phyloP scores from a whole-genome alignment of 2,113 vertebrate genomes.

The Loxodonta africana region DNA sequence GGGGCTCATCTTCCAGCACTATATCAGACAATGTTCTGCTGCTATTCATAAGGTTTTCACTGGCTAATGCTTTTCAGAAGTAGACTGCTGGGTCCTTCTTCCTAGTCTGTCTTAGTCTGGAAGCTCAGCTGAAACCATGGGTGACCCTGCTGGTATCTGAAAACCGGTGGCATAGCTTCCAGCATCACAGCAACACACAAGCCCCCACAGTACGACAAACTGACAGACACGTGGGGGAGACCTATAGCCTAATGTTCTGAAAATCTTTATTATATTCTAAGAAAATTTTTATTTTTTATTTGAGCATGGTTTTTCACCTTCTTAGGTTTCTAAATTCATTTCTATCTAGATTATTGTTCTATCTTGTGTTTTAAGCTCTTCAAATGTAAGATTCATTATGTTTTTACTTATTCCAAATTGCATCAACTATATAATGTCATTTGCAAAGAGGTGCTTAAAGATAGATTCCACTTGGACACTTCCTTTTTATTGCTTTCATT shows the following conservation, averaged over 20 bases:
- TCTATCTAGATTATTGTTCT: conserved; percentile 44
- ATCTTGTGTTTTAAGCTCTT: conserved; percentile 38
- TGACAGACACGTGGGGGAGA: no score
- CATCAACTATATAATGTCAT: not conserved
- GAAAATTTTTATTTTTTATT: conserved; percentile 19
- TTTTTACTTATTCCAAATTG: conserved; percentile 41
- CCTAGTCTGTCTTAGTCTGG: no score
- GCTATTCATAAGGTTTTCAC: no score
- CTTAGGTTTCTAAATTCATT: conserved; percentile 45
- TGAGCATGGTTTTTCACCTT: not conserved
- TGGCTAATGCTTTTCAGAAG: no score
- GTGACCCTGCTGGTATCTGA: no score
- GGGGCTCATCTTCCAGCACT: no score
- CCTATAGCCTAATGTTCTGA: conserved; percentile 36
- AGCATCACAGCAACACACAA: no score
- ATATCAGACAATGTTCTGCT: no score
- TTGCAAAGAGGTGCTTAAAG: conserved; percentile 51
- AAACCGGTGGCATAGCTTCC: no score
- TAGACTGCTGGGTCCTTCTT: no score
- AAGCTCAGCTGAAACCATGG: no score
- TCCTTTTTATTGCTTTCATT: not conserved
- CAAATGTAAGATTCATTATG: conserved; percentile 54
- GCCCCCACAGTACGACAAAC: no score
- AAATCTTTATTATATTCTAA: conserved; percentile 28
- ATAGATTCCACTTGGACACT: not conserved